Conservation (phyloP, 1,140 invertebrate species). For the Diabrotica virgifera region DNA sequence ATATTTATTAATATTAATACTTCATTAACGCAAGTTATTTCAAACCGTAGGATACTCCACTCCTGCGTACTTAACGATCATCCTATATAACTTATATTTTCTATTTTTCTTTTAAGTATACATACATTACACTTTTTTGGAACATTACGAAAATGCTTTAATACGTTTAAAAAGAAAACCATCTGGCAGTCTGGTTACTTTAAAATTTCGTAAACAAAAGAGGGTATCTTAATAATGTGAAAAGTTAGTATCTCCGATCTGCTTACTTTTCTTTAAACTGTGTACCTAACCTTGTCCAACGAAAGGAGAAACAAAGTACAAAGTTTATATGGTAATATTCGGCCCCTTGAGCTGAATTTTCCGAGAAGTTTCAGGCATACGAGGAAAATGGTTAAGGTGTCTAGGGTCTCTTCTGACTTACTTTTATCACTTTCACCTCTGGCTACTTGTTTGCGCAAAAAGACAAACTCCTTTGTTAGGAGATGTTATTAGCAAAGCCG, state of each 20-base stretch:
- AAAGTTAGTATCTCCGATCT: neutral
- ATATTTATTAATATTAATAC: too few species aligned
- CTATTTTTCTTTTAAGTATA: too few species aligned
- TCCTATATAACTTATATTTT: too few species aligned
- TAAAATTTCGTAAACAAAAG: too few species aligned
- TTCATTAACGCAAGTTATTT: too few species aligned
- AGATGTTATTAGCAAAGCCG: neutral
- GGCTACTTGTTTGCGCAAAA: neutral
- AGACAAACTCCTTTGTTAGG: neutral
- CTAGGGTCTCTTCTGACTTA: neutral
- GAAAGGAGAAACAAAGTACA: neutral
- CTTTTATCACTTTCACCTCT: neutral
- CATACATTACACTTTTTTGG: too few species aligned
- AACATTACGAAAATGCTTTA: too few species aligned
- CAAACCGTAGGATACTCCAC: too few species aligned
- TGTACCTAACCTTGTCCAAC: neutral
- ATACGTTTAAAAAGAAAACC: too few species aligned
- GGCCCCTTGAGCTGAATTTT: neutral
- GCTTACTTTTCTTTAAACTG: neutral
- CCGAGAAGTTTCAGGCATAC: neutral
- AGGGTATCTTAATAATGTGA: neutral
- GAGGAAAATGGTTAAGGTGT: neutral
- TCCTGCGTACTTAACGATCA: too few species aligned
- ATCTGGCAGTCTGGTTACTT: too few species aligned
- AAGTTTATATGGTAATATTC: conserved; percentile 3